Percentiles rank a stretch among this genome's conserved stretches.
Evolutionary conservation across 2,888 invertebrate genomes (phyloP).

Genomic region (Dryadula phaetusa): DNA sequence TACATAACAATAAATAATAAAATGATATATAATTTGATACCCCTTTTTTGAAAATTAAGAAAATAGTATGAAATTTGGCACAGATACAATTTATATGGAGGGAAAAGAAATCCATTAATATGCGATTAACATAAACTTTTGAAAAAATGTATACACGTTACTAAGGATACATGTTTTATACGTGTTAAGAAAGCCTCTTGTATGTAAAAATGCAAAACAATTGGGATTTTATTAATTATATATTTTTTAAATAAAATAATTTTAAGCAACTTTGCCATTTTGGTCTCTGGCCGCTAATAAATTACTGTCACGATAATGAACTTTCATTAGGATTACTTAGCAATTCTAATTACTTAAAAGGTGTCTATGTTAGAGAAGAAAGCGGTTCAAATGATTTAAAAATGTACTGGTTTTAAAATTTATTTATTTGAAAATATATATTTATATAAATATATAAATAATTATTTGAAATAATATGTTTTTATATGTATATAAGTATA

Average conservation of each 20-base stretch:
- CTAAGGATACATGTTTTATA: too few relatives aligned
- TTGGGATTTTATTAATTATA: too few relatives aligned
- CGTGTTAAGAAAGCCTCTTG: too few relatives aligned
- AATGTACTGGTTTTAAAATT: not conserved
- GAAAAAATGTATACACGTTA: too few relatives aligned
- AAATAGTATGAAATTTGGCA: too few relatives aligned
- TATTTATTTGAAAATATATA: not conserved
- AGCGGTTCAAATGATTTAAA: slow-evolving; percentile 18
- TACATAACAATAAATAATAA: too few relatives aligned
- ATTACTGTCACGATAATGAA: slow-evolving; percentile 30
- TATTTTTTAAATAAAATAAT: slow-evolving; percentile 8
- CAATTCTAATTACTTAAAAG: slow-evolving; percentile 32
- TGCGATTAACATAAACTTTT: too few relatives aligned
- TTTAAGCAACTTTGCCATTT: slow-evolving; percentile 16
- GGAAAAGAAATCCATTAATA: too few relatives aligned
- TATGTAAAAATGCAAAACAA: too few relatives aligned
- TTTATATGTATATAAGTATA: not conserved
- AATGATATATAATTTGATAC: too few relatives aligned
- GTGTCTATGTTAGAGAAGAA: slow-evolving; percentile 12
- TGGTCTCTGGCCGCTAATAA: slow-evolving; percentile 26
- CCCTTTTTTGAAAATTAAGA: too few relatives aligned
- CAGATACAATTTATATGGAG: too few relatives aligned
- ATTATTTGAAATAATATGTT: not conserved
- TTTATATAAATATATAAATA: not conserved
- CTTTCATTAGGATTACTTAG: slow-evolving; percentile 33